Evolutionary conservation across 1,140 invertebrate species (phyloP).

Genomic region (Anadara kagoshimensis): DNA sequence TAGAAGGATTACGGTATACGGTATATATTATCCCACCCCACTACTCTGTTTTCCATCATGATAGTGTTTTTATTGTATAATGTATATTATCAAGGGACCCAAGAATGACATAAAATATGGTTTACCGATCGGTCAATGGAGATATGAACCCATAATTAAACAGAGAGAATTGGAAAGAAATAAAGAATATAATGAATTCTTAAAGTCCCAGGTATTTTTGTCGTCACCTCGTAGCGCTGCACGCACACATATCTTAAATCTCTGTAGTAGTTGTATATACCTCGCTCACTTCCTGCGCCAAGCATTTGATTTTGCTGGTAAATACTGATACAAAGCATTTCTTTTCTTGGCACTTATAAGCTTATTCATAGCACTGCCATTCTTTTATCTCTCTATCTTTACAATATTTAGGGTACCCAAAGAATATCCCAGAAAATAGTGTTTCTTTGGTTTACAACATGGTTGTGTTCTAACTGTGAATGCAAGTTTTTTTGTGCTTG

Average conservation of each 20-base stretch:
- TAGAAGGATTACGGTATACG: too few species aligned
- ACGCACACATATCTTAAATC: background rate
- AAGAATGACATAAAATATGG: slow-evolving; percentile 1
- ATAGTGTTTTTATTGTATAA: too few species aligned
- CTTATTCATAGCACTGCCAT: background rate
- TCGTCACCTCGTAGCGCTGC: background rate
- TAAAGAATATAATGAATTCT: slow-evolving; percentile 34
- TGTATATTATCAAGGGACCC: too few species aligned
- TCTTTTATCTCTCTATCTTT: background rate
- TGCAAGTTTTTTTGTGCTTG: too few species aligned
- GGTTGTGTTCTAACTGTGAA: too few species aligned
- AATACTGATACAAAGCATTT: too few species aligned
- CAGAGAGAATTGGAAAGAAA: slow-evolving; percentile 29
- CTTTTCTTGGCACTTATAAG: too few species aligned
- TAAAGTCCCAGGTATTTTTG: slow-evolving; percentile 24
- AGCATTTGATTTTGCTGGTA: too few species aligned
- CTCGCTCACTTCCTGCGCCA: background rate
- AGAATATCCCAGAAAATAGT: too few species aligned
- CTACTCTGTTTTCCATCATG: too few species aligned
- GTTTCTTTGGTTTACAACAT: too few species aligned
- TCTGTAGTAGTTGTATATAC: background rate
- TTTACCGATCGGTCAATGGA: slow-evolving; percentile 28
- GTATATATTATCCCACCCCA: too few species aligned
- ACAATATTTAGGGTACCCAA: background rate
- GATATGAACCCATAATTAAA: slow-evolving; percentile 23